Evolutionary conservation across 2,888 invertebrate species (phyloP), one percentile per base, ranked within the genome.

Genomic region (Argynnis bischoffii): DNA sequence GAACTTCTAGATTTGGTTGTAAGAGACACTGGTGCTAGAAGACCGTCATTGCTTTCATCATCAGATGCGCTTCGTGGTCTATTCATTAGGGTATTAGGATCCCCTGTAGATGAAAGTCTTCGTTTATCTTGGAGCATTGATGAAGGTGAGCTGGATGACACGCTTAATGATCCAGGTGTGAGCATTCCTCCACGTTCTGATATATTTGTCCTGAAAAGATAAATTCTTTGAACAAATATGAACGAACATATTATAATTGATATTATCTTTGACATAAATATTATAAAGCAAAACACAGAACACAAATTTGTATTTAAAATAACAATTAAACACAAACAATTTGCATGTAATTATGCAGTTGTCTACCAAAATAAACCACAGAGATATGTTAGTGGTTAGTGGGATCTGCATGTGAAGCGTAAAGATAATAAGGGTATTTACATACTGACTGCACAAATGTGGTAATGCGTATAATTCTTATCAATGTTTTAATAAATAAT

Each of bases 81-180:
- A 60, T 88, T 88, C 1, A 88, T 46, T 0, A 89, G 86, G 5
- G 82, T 86, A 54, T 86, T 85, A 14, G 87, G 74, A 54, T 91
- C 92, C 51, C 84, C 81, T n/a, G 86, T 79, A 6, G 89, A 86
- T 5, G 92, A 92, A 0, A 88, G 87, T 66, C 91, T 79, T 50
- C 92, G 80, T 63, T 85, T 80, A 54, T 92, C 91, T 71, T 86
- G 90, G 1, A 88, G 86, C 90, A 92, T 90, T 0, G 92, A 92
- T 16, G 92, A 92, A 0, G 92, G 92, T 6, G 92, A 92, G 67
- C 90, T 90, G 1, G 92, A 92, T 2, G 92, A 92, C 0, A 92
- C 84, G 70, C 92, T 92, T 11, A 92, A 70, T 0, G 92, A 92
- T 0, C 92, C 92, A 2, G 92, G 91, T 0, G 92, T 92, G 14